Base-by-base conservation (phyloP, 1,140 invertebrate species). In the Diorhabda carinulata region DNA sequence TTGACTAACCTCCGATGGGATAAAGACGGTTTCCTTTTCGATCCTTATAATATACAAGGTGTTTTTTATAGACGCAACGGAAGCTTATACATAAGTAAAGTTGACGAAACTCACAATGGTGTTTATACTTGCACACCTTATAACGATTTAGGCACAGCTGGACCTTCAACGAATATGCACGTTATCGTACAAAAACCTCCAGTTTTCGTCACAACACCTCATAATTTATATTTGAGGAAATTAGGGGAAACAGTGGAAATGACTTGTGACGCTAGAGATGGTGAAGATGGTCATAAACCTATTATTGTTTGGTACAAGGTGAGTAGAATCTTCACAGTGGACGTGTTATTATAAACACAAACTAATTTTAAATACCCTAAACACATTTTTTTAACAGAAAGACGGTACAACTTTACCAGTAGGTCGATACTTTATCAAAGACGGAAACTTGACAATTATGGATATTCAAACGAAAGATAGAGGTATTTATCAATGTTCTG, bases 1-100 rank as follows among this genome's bases (percentile, higher is more conserved):
- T 83, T 97, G 65, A 93, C 92, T n/a, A 94, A 95, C 79, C 84
- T 97, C 40, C 89, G 92, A 62, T 98, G 97, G 96, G 94, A 94
- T 78, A 95, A 96, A 81, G 94, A 97, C 80, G 93, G 93, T 25
- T 92, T 95, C 75, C 86, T 96, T 0, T 96, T 95, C 78, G 94
- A 97, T 81, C 93, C 94, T 2, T 94, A 94, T 80, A 93, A 95
- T 77, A 92, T 94, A 41, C 92, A 89, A 62, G 93, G 92, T 9
- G 92, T 95, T 0, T 92, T 92, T 75, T 92, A 91, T 75, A 87
- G 92, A 71, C 86, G 89, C 74, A 97, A 97, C 80, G 94, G 94
- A 47, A 96, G 94, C 72, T 84, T 97, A 4, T 92, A 90, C 73
- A 94, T 96, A 75, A 81, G 69, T 57, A 80, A 83, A 87, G 91